Percentiles rank a stretch among this genome's conserved stretches.
Conservation (phyloP, 53 echinoderm and acorn worm species). For the Paracentrotus lividus region DNA sequence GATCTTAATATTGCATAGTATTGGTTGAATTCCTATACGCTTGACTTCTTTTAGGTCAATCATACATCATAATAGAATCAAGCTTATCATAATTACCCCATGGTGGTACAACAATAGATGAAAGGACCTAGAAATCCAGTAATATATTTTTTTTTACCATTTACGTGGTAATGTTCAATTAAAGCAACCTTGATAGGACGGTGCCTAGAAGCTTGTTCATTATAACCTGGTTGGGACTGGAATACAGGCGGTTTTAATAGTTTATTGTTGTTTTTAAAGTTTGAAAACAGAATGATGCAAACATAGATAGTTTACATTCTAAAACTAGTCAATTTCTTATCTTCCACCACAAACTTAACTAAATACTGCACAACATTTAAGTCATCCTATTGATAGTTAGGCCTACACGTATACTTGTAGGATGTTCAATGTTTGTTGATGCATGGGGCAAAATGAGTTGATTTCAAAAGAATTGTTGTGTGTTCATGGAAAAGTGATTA, state of each 20-base stretch:
- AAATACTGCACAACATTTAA: too few species aligned
- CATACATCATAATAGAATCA: not conserved
- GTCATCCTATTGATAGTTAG: too few species aligned
- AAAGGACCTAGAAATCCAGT: not conserved
- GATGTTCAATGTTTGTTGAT: too few species aligned
- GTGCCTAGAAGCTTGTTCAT: not conserved
- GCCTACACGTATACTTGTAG: too few species aligned
- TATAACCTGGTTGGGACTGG: not conserved
- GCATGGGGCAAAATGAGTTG: too few species aligned
- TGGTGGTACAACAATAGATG: not conserved
- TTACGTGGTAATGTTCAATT: not conserved
- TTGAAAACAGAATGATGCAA: too few species aligned
- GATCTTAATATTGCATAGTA: not conserved
- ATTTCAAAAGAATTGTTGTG: too few species aligned
- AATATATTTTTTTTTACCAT: conserved; percentile 7
- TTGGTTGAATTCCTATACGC: not conserved
- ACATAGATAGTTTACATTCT: too few species aligned
- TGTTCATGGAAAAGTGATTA: too few species aligned
- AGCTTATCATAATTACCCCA: not conserved
- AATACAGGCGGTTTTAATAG: not conserved
- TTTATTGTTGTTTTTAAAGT: too few species aligned
- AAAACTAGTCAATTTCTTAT: too few species aligned
- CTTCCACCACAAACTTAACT: too few species aligned
- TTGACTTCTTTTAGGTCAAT: conserved; percentile 9
- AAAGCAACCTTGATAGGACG: not conserved